phyloP scores from a whole-genome alignment of 1,140 invertebrate genomes.

The Cydia fagiglandana region DNA sequence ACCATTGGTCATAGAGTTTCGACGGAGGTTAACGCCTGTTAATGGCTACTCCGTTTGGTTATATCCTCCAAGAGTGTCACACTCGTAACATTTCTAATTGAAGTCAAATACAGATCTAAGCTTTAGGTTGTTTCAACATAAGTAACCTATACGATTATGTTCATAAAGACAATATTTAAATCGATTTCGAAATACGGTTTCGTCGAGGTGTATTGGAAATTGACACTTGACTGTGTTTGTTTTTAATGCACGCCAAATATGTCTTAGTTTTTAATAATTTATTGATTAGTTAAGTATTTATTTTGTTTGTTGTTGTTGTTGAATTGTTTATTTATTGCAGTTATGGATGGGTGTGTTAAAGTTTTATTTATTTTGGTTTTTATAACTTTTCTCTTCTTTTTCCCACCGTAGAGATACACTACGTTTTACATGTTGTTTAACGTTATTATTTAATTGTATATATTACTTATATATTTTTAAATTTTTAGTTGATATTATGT shows the following conservation, averaged over 20 bases:
- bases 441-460: too few relatives aligned
- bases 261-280: constrained; percentile 32
- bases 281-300: constrained; percentile 37
- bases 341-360: constrained; percentile 44
- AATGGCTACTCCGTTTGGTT: too few relatives aligned
- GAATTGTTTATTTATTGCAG: constrained; percentile 50
- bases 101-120: neutral
- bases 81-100: neutral
- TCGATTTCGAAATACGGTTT: too few relatives aligned
- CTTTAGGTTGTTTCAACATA: too few relatives aligned
- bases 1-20: too few relatives aligned
- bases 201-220: neutral
- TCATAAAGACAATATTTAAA: too few relatives aligned
- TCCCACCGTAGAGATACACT: constrained; percentile 26
- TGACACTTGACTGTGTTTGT: neutral
- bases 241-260: constrained; percentile 11
- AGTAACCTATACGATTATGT: too few relatives aligned
- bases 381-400: constrained; percentile 35
- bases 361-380: constrained; percentile 36
- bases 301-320: constrained; percentile 34
- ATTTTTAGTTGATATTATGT: neutral
- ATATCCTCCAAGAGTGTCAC: too few relatives aligned
- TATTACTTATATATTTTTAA: neutral
- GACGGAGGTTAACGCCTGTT: too few relatives aligned
- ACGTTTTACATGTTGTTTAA: too few relatives aligned